Evolutionary conservation across 2,797 vertebrate genomes (phyloP).

Genomic region (Rhinoraja longicauda): DNA sequence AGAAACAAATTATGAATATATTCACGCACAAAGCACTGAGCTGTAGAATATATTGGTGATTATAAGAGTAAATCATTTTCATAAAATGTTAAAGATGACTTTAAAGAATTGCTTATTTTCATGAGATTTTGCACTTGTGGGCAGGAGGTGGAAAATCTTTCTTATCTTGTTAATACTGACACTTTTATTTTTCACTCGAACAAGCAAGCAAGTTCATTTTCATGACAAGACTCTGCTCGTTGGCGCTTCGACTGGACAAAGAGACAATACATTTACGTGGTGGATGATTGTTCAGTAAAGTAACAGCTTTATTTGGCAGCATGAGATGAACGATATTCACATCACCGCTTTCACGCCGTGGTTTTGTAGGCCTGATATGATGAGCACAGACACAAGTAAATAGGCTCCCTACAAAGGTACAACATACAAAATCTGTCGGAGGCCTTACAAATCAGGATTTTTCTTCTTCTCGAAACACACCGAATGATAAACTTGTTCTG

Average conservation of each 20-base stretch:
- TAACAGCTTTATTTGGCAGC: constrained; percentile 43
- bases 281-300: constrained; percentile 44
- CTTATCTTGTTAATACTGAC: not conserved
- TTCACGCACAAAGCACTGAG: not conserved
- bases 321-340: constrained; percentile 41
- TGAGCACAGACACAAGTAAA: constrained; percentile 38
- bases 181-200: constrained; percentile 11
- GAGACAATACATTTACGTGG: constrained; percentile 42
- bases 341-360: constrained; percentile 41
- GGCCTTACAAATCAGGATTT: constrained; percentile 39
- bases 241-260: constrained; percentile 10
- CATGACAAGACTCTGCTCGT: not conserved
- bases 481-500: constrained; percentile 26
- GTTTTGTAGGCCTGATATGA: constrained; percentile 37
- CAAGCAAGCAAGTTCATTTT: constrained; percentile 21
- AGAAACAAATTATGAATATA: constrained; percentile 11
- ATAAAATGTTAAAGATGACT: constrained; percentile 5
- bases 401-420: constrained; percentile 39
- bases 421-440: constrained; percentile 42
- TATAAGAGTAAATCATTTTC: not conserved
- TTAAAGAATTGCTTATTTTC: constrained; percentile 35
- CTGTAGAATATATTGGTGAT: not conserved
- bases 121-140: not conserved
- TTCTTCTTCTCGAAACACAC: constrained; percentile 33
- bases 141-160: not conserved